phyloP scores from a whole-genome alignment of 1,140 invertebrate genomes.

The Papilio helenus region DNA sequence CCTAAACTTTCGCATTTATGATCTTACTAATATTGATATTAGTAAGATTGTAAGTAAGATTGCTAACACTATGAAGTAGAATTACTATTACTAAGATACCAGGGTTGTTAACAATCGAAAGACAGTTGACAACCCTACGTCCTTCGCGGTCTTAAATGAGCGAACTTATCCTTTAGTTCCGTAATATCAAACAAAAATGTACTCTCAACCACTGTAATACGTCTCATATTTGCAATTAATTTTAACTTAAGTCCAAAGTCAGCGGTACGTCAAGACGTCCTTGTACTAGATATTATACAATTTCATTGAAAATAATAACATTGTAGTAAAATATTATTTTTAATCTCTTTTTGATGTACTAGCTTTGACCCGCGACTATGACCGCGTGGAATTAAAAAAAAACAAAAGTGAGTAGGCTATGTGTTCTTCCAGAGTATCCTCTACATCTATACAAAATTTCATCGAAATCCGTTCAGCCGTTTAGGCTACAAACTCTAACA shows the following conservation, averaged over 20 bases:
- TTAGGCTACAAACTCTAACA: no score
- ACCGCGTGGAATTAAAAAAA: no score
- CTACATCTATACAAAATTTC: no score
- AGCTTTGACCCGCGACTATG: no score
- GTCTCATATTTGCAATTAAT: neutral
- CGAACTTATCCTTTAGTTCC: constrained; percentile 10
- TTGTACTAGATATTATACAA: constrained; percentile 16
- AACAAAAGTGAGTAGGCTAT: no score
- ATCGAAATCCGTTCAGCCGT: no score
- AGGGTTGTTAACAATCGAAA: neutral
- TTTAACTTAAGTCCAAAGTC: neutral
- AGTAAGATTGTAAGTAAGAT: no score
- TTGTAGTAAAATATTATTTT: neutral
- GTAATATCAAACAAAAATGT: neutral
- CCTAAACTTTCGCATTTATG: no score
- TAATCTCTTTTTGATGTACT: neutral
- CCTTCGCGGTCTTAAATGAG: neutral
- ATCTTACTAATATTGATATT: no score
- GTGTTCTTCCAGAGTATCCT: no score
- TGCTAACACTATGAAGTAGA: no score
- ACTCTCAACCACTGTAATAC: neutral
- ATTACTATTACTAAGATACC: neutral
- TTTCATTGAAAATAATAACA: constrained; percentile 7
- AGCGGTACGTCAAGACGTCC: neutral
- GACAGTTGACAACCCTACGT: neutral